phyloP scores from a whole-genome alignment of 2,113 vertebrate species.

The Oceanites oceanicus region DNA sequence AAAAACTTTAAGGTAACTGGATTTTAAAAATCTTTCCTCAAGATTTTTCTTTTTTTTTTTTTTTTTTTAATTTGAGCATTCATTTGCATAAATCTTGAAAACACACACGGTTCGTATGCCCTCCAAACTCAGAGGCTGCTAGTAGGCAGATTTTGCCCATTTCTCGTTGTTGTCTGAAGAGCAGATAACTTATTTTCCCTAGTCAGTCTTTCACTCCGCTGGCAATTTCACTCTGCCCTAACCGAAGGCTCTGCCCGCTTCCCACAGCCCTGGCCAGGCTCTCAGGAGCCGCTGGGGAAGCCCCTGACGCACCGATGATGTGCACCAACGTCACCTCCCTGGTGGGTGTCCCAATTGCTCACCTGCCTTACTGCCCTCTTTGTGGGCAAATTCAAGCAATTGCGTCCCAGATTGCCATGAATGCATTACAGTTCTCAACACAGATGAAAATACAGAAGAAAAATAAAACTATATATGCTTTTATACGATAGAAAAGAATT shows the following conservation, averaged over 20 bases:
- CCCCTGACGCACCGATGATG: background rate
- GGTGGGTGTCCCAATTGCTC: background rate
- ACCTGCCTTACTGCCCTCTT: background rate
- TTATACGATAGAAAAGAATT: background rate
- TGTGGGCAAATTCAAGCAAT: constrained; percentile 24
- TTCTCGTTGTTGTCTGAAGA: background rate
- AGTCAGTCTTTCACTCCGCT: background rate
- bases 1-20: background rate
- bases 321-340: background rate
- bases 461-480: background rate
- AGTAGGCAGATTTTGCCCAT: background rate
- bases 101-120: background rate
- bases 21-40: background rate
- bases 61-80: background rate
- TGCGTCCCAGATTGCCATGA: background rate
- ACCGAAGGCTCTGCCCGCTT: background rate
- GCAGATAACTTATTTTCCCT: background rate
- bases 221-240: background rate
- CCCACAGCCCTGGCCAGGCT: background rate
- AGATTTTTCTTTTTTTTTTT: background rate
- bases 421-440: background rate
- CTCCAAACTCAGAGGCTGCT: background rate
- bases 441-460: background rate
- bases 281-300: background rate
- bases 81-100: background rate